Evolutionary conservation across 1,140 invertebrate genomes (phyloP), one percentile per base, ranked within the genome.

Genomic region (Holotrichia oblita): DNA sequence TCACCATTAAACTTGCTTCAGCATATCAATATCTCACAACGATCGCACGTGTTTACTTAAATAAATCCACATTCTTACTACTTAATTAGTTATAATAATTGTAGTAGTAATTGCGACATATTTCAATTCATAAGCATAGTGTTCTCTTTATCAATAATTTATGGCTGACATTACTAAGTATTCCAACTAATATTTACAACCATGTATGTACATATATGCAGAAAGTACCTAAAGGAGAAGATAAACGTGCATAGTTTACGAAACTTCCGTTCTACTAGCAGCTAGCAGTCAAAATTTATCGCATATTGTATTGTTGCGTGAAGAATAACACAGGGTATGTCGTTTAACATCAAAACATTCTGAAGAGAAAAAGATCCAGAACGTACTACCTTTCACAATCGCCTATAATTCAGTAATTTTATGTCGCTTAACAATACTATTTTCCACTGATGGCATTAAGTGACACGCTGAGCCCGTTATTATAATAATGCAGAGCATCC

Each of bases 401-500:
- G 79, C 41, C 79, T 78, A 80, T 80, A 80, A 80, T 80, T 80
- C 79, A 80, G 77, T 80, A 41, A 80, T 80, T 80, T 80, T 80
- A 80, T 80, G 74, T 80, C 79, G 61, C 73, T 80, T 80, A 74
- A 74, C 73, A 74, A 76, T 80, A 78, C 79, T 78, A 80, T 80
- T 80, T 80, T 80, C 79, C 79, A 77, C 27, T 78, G 48, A 55
- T 69, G 75, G 77, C 79, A 78, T 78, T 78, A 80, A 80, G 79
- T 80, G 79, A 78, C 79, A 78, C 77, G 79, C 79, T 80, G 79
- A 76, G 77, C 79, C 79, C 77, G 80, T 81, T 74, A 81, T 81
- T 81, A 81, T 79, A 81, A 81, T 81, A 81, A 81, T 81, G 80
- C 80, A 79, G 80, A 79, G 80, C 80, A 81, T 81, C 80, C 80